These are phyloP conservation scores for Actinopyga echinites DNA, from an alignment of 53 echinoderm and acorn worm genomes.

Conservation along the genomic window DNA sequence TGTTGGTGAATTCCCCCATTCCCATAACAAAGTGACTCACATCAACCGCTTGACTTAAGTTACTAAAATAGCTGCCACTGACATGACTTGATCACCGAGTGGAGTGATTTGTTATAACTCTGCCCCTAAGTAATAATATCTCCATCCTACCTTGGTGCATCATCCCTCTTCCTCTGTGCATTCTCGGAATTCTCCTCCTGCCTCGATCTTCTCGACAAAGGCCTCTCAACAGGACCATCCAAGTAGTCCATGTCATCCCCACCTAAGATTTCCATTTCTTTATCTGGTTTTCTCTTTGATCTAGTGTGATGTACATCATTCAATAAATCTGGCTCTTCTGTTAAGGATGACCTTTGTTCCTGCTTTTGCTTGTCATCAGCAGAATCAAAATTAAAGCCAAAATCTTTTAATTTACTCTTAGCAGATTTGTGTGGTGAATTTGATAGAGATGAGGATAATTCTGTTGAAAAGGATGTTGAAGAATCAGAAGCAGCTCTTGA, in stretches of 20 bases:
- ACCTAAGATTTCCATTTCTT: neutral
- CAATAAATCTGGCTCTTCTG: conserved; percentile 11
- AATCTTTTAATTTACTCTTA: conserved; percentile 56
- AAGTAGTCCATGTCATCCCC: neutral
- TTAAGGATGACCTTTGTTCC: neutral
- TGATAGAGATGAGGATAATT: neutral
- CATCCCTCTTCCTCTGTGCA: no score
- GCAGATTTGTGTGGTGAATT: neutral
- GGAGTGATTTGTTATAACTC: no score
- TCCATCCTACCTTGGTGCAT: no score
- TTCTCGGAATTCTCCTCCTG: no score
- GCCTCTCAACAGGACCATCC: neutral
- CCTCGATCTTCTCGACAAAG: conserved; percentile 2
- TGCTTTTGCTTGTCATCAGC: neutral
- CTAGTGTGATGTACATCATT: neutral
- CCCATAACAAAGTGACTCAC: no score
- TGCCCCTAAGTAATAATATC: no score
- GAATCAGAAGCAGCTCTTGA: neutral
- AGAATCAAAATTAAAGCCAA: conserved; percentile 69
- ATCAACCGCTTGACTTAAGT: no score
- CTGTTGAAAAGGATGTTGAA: neutral
- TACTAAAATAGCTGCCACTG: no score
- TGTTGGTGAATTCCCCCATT: no score
- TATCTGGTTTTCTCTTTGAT: neutral
- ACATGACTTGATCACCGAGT: no score